Conservation (phyloP, 30 jellyfish, hydroid and myxozoan species). For the Rhopilema esculentum region DNA sequence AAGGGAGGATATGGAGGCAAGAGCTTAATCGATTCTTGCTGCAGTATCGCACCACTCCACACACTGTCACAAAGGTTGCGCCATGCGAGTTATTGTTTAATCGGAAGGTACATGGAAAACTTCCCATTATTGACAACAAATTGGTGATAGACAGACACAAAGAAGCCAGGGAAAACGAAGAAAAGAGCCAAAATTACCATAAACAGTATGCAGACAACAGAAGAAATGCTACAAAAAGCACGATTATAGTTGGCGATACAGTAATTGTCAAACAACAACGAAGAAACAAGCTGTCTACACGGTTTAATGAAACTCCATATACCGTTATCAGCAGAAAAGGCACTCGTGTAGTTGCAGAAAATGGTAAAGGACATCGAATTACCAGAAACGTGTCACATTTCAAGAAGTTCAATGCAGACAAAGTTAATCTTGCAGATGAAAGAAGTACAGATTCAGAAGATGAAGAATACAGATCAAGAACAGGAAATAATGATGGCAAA, state of each 20-base stretch:
- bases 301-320: constrained; percentile 9
- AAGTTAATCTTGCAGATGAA: neutral
- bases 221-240: constrained; percentile 37
- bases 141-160: constrained; percentile 18
- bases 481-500: no score
- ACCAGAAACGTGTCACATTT: no score
- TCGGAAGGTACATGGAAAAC: no score
- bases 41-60: constrained; percentile 37
- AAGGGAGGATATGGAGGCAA: constrained; percentile 61
- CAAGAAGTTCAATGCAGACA: neutral
- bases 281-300: no score
- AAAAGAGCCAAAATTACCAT: constrained; percentile 14
- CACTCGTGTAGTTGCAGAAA: constrained; percentile 30
- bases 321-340: constrained; percentile 9
- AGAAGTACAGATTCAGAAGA: constrained; percentile 1
- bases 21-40: constrained; percentile 40
- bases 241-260: constrained; percentile 9
- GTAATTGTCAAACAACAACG: constrained; percentile 40
- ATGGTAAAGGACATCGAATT: constrained; percentile 3
- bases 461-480: constrained; percentile 25
- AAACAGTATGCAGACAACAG: constrained; percentile 26
- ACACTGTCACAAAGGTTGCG: constrained; percentile 31
- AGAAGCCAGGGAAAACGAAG: no score
- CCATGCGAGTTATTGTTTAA: no score
- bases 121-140: no score